These are phyloP conservation scores for Eublepharis macularius DNA, from an alignment of 2,113 vertebrate species.

Conservation along the genomic window DNA sequence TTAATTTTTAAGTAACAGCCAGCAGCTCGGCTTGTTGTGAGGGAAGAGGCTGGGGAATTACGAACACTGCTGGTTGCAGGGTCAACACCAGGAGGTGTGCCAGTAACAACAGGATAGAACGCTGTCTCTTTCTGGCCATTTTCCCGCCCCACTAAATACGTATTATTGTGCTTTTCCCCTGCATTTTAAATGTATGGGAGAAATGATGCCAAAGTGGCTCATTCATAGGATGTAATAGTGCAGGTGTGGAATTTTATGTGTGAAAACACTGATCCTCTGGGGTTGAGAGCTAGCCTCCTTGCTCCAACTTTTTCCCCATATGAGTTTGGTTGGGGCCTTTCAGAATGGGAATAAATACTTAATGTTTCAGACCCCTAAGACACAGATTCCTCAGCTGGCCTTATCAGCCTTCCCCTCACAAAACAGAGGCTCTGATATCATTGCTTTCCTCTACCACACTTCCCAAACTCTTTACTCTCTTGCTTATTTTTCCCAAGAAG, in stretches of 20 bases:
- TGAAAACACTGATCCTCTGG: background rate
- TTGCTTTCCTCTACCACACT: background rate
- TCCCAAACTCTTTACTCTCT: background rate
- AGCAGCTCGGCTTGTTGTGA: background rate
- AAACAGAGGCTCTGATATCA: background rate
- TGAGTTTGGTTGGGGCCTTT: background rate
- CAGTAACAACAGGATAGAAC: no score
- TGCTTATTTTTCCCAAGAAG: background rate
- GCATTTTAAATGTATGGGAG: background rate
- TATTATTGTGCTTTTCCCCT: background rate
- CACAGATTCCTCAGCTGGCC: background rate
- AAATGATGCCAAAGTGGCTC: background rate
- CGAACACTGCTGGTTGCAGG: background rate
- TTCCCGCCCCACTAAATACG: background rate
- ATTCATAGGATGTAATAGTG: background rate
- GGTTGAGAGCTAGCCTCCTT: background rate
- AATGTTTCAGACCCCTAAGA: background rate
- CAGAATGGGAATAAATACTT: background rate
- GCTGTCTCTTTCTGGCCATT: background rate
- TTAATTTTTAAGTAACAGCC: background rate
- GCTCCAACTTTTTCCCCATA: no score
- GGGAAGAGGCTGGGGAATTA: background rate
- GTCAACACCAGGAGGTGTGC: background rate
- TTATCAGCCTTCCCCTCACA: no score
- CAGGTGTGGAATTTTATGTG: background rate